Base-by-base conservation (phyloP, 2,797 vertebrate genomes). In the Rhinella marina region DNA sequence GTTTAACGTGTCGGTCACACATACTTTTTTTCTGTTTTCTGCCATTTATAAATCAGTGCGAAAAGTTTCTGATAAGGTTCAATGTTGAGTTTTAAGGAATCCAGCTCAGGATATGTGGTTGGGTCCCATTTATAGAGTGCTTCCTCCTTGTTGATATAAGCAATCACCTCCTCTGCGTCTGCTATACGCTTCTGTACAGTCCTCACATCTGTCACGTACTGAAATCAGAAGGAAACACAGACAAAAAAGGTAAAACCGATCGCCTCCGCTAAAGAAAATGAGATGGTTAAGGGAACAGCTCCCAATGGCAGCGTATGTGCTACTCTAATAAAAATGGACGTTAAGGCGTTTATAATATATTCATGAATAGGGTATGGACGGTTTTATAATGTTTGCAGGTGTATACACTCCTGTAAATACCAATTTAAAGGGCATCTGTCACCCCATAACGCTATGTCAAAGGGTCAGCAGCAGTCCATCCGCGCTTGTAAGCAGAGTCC, bases 21-120 rank as follows among this genome's bases (percentile, higher is more conserved):
- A 91, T 91, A 99, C 98, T 95, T 97, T 93, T 94, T 97, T 91
- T 98, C 96, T 84, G 96, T 93, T 72, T 92, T 94, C 86, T 99
- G 98, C 98, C 98, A 99, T 91, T 94, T 97, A 70, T 97, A 82
- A 87, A 98, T 93, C 81, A 97, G 92, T 91, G 90, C 95, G 93
- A 99, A 99, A 81, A 99, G 94, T 91, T 96, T 98, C 90, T 98
- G 96, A 92, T 96, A 99, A 0, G 95, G 97, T 7, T 98, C 97
- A 88, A 96, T 95, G 13, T 91, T 95, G 87, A 94, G 92, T 95
- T 94, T 98, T 88, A 99, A 92, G 57, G 92, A 91, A 8, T 94
- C 94, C 68, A 98, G 92, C 81, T 96, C 93, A 81, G 97, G 96
- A 92, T 98, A 99, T 73, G 79, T 90, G 23, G 95, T 97, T 81